Evolutionary conservation across 2,888 invertebrate genomes (phyloP), one percentile per base, ranked within the genome.

Genomic region (Synergus gifuensis): DNA sequence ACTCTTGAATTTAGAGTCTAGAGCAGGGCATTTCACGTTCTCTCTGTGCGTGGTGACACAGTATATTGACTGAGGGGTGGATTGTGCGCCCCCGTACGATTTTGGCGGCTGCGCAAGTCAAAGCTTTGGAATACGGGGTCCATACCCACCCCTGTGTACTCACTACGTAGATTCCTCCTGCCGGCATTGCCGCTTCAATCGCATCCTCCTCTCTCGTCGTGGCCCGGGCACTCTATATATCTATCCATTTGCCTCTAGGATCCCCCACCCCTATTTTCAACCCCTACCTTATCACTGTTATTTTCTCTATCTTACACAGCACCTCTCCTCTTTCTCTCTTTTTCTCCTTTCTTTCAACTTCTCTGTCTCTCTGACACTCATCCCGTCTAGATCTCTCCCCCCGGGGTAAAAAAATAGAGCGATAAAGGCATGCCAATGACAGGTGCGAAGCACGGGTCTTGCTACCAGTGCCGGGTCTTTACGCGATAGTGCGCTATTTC

Each of bases 81-180:
- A 90, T 89, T 88, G 86, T 89, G 90, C 92, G 89, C 91, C 90
- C 79, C 89, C 90, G 91, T 79, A 82, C 88, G 92, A 93, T 93
- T 92, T 93, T 93, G 92, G 92, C 91, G 91, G 84, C 89, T 90
- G 92, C 93, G 93, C 93, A 93, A 93, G 94, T 93, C 91, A 91
- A 88, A 73, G 81, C 80, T 78, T 78, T 83, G 78, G 82, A 84
- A 83, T 83, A 79, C 89, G 84, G 84, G 88, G 84, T 93, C 93
- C 89, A 88, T 85, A 81, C 84, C 83, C 85, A 82, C 80, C 83
- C 81, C 81, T 85, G 79, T 83, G 82, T 83, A 84, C 85, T 85
- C 84, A 83, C 86, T 86, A 84, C 87, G 89, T 87, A 86, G 87
- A 87, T 85, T 86, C 85, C 83, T 86, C 87, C 83, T 86, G 85